Evolutionary conservation across 2,113 vertebrate species (phyloP), one percentile per base, ranked within the genome.

Genomic region (Oenanthe oenanthe): DNA sequence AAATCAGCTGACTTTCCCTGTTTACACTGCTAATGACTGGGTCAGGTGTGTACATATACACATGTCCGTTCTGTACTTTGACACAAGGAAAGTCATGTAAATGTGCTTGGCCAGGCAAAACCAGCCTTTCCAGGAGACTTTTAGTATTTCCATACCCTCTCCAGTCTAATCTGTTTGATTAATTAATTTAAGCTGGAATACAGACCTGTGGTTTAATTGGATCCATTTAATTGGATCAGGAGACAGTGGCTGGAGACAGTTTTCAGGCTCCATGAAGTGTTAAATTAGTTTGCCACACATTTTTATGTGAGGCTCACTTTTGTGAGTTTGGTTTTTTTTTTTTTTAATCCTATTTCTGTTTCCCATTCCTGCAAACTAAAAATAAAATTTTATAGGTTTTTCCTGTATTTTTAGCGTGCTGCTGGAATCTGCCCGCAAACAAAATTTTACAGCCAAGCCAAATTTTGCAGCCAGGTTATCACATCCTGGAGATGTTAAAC

Each of bases 391-490:
- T 4, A 5, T 12, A 54, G 58, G 5, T 25, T 89, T 58, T 75
- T 53, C 50, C 51, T 43, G 13, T 42, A 56, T 71, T 85, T 83
- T 71, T 66, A 62, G 28, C 70, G 65, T 38, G 25, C 20, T 95
- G 77, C 68, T 89, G 47, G 32, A 74, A 88, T 36, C 73, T 92
- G 22, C 3, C 4, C 77, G 43, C 47, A 67, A 76, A 75, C 47
- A 62, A 66, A 82, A 92, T 51, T 61, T 84, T 70, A 48, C 45
- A 51, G 51, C 58, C 57, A 66, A 10, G 70, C 48, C 74, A 53
- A 92, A 88, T 70, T 93, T 91, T 87, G 70, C 61, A 84, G 74
- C 70, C 88, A 92, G 17, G 76, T 92, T 96, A 95, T 85, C 81
- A 88, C 56, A 86, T 93, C 38, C 47, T 82, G 63, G 47, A 68